Evolutionary conservation across 2,888 invertebrate genomes (phyloP), one percentile per base, ranked within the genome.

Genomic region (Scaptomyza caliginosa): DNA sequence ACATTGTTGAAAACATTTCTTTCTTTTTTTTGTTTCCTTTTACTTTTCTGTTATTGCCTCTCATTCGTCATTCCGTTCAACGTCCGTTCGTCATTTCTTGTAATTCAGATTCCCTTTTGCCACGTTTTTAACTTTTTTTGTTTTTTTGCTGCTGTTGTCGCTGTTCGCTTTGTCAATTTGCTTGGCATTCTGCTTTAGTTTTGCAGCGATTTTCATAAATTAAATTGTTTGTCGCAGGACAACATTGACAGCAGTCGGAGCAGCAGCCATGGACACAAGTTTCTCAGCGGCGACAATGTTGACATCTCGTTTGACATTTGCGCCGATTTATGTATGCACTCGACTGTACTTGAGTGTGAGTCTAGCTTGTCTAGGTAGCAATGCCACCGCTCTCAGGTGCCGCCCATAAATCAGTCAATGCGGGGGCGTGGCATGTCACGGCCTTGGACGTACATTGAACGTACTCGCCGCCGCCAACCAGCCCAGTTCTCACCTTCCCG

Each of bases 151-250:
- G 28, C 62, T 60, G 63, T 55, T 30, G 30, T 32, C 7, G 32
- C 57, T 52, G 72, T 56, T 63, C 76, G 54, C 66, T 74, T 80
- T 84, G 79, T 68, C 80, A 69, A 78, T 78, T 83, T 74, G 62
- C 64, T 65, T 77, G 72, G 77, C 59, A 77, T 82, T 82, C 68
- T 60, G 86, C 86, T 86, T 83, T 78, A 83, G 78, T 83, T 80
- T 83, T 50, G 34, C 69, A 67, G 73, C 70, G 79, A 80, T 82
- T 85, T 76, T 82, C 86, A 87, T 88, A 87, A 87, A 85, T 87
- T 83, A 84, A 86, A 86, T 88, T 86, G 83, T 83, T 88, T 87
- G 84, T 86, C 86, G 58, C 77, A 64, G 70, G 60, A 77, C 67
- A 76, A 67, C 67, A 73, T 64, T 67, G 66, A 75, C 74, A 68